Percentiles rank a stretch among this genome's conserved stretches.
These are phyloP conservation scores for Bubo bubo DNA, from an alignment of 2,113 vertebrate genomes.

Conservation along the genomic window DNA sequence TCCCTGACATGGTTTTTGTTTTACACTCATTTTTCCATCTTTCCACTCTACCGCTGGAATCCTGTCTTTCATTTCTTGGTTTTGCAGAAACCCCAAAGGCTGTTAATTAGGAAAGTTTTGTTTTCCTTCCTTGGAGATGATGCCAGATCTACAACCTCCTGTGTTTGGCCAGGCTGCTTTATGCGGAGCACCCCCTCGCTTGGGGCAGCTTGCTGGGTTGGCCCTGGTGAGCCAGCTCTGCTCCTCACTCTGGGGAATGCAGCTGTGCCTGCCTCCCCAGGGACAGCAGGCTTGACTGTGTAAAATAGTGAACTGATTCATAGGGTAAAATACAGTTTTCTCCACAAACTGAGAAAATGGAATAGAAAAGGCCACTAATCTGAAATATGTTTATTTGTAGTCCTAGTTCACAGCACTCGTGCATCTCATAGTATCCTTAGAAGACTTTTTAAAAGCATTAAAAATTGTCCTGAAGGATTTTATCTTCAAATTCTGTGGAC, in stretches of 20 bases:
- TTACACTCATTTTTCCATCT: neutral
- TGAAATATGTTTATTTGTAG: neutral
- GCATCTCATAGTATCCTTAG: neutral
- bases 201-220: fast-evolving
- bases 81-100: neutral
- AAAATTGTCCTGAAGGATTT: neutral
- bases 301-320: neutral
- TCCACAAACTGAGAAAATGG: neutral
- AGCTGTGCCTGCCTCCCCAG: neutral
- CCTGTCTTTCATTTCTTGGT: neutral
- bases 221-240: neutral
- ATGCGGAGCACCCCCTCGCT: fast-evolving
- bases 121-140: neutral
- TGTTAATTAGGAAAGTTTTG: neutral
- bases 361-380: neutral
- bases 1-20: neutral
- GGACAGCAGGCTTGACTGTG: neutral
- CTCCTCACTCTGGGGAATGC: neutral
- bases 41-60: neutral
- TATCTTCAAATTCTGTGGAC: neutral
- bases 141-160: neutral
- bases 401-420: neutral
- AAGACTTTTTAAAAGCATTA: neutral
- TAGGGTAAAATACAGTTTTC: neutral
- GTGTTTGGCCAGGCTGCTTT: neutral